A percentile compares a stretch with the other conserved stretches of the same genome.
phyloP scores from a whole-genome alignment of 2,797 vertebrate genomes.

The Gymnodraco acuticeps region DNA sequence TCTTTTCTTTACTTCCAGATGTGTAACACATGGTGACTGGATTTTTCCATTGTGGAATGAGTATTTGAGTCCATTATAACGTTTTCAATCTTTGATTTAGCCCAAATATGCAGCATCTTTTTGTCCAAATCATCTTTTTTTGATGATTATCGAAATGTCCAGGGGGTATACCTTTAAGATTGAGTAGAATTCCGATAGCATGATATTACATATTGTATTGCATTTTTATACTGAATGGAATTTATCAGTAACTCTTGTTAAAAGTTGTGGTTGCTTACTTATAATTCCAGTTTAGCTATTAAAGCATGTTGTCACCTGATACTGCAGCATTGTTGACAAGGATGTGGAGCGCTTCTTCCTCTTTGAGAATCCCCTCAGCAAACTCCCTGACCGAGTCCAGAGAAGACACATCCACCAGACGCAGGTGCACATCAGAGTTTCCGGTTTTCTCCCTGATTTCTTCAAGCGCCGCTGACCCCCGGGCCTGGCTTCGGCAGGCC shows the following conservation, averaged over 20 bases:
- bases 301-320: conserved; percentile 76
- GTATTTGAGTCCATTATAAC: background rate
- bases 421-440: conserved; percentile 81
- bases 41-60: background rate
- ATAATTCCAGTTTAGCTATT: background rate
- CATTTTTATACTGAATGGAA: background rate
- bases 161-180: background rate
- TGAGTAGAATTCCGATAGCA: background rate
- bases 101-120: no score
- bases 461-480: conserved; percentile 75
- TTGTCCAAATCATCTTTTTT: no score
- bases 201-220: no score
- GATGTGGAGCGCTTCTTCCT: conserved; percentile 87
- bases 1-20: background rate
- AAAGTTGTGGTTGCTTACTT: background rate
- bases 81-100: background rate
- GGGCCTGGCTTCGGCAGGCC: conserved; percentile 83
- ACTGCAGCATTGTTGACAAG: conserved; percentile 89
- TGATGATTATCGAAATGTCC: background rate
- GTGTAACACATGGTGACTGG: background rate
- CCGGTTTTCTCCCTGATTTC: conserved; percentile 84
- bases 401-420: conserved; percentile 86
- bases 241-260: background rate
- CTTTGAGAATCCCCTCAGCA: conserved; percentile 71
- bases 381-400: conserved; percentile 88